These are phyloP conservation scores for Phyto melanocephala DNA, from an alignment of 2,888 invertebrate species.

Conservation along the genomic window DNA sequence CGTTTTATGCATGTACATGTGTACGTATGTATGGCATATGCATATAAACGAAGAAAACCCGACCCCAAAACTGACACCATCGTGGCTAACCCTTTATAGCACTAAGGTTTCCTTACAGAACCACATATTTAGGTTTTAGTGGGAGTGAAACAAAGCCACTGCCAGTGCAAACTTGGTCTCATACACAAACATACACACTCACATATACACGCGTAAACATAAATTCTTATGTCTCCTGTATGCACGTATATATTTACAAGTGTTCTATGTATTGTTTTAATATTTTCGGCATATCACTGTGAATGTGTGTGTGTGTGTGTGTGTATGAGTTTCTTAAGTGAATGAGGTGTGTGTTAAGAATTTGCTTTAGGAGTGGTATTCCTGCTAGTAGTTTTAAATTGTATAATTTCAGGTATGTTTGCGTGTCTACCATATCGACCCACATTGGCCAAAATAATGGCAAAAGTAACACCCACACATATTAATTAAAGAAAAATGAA, in stretches of 20 bases:
- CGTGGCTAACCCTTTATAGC: conserved; percentile 80
- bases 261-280: conserved; percentile 29
- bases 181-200: conserved; percentile 48
- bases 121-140: conserved; percentile 80
- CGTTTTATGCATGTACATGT: not conserved
- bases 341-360: conserved; percentile 21
- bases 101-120: conserved; percentile 80
- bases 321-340: not conserved
- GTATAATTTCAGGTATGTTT: not conserved
- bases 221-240: not conserved
- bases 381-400: not conserved
- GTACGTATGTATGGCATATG: conserved; percentile 1
- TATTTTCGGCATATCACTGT: conserved; percentile 21
- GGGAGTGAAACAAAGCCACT: conserved; percentile 78
- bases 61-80: conserved; percentile 77
- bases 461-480: not conserved
- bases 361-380: not conserved
- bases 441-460: conserved; percentile 56
- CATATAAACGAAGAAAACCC: conserved; percentile 71
- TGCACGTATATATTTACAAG: no score
- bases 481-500: not conserved
- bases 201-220: conserved; percentile 28
- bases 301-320: not conserved
- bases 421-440: conserved; percentile 44
- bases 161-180: conserved; percentile 70